These are phyloP conservation scores for Lottia gigantea DNA, from an alignment of 2,888 invertebrate genomes.

Conservation along the genomic window DNA sequence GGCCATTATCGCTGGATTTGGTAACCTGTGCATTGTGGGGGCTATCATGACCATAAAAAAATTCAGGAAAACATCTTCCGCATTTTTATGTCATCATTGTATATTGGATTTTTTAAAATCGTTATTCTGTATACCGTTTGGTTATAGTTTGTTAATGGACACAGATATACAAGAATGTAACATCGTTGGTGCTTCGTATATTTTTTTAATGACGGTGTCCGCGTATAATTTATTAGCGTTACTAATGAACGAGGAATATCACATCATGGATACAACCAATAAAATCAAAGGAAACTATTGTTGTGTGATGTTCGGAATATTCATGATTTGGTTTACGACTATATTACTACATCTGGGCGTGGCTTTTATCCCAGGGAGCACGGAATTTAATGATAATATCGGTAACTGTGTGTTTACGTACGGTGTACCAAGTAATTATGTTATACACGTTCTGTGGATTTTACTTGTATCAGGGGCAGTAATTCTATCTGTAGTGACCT, in stretches of 20 bases:
- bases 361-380: slow-evolving; percentile 65
- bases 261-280: slow-evolving; percentile 45
- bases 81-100: slow-evolving; percentile 64
- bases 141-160: slow-evolving; percentile 51
- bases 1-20: slow-evolving; percentile 53
- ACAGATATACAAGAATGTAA: slow-evolving; percentile 73
- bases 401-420: slow-evolving; percentile 88
- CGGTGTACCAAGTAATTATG: slow-evolving; percentile 88
- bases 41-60: slow-evolving; percentile 45
- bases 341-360: slow-evolving; percentile 87
- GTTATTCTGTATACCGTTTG: slow-evolving; percentile 61
- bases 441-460: slow-evolving; percentile 90
- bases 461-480: slow-evolving; percentile 88
- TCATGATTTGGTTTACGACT: slow-evolving; percentile 94
- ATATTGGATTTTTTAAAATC: slow-evolving; percentile 62
- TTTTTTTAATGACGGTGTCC: slow-evolving; percentile 87
- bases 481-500: slow-evolving; percentile 83
- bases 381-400: slow-evolving; percentile 74
- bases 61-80: slow-evolving; percentile 58
- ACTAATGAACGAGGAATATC: slow-evolving; percentile 66
- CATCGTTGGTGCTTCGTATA: slow-evolving; percentile 87
- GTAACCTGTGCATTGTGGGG: slow-evolving; percentile 50
- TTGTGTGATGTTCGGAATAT: slow-evolving; percentile 89
- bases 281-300: slow-evolving; percentile 55
- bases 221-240: slow-evolving; percentile 85